phyloP scores from a whole-genome alignment of 2,888 invertebrate genomes.

The Smittia sp. region DNA sequence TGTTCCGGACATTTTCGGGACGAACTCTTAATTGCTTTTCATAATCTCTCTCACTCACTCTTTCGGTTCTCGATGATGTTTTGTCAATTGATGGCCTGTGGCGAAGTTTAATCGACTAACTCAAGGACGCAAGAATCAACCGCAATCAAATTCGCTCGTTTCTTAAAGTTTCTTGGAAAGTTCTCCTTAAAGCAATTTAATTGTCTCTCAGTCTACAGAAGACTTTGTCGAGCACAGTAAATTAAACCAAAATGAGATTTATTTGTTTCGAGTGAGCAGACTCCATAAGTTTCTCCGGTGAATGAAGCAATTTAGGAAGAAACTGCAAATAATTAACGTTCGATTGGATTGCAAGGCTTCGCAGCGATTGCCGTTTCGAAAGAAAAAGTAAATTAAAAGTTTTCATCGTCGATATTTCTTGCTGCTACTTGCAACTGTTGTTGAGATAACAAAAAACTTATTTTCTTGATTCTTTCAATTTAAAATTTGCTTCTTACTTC shows the following conservation, averaged over 20 bases:
- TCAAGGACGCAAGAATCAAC: neutral
- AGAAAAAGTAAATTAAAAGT: constrained; percentile 1
- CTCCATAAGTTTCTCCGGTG: neutral
- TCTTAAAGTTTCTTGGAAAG: constrained; percentile 1
- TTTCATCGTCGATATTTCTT: neutral
- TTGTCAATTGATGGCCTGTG: neutral
- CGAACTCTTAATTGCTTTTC: constrained; percentile 6
- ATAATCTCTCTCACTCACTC: neutral
- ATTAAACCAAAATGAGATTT: constrained; percentile 14
- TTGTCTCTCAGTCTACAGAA: neutral
- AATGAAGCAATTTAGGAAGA: neutral
- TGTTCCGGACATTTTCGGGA: constrained; percentile 7
- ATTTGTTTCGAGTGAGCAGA: neutral
- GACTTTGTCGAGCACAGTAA: constrained; percentile 1
- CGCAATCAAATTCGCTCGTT: neutral
- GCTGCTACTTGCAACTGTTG: too few species aligned
- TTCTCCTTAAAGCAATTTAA: neutral
- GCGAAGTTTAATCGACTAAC: neutral
- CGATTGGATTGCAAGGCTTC: constrained; percentile 3
- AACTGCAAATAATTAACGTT: constrained; percentile 23
- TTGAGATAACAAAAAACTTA: neutral
- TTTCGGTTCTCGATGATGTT: neutral
- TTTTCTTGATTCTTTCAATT: neutral
- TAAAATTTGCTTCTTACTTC: constrained; percentile 12
- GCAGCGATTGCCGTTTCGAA: neutral